These are phyloP conservation scores for Samia ricini DNA, from an alignment of 1,140 invertebrate species.

Conservation along the genomic window DNA sequence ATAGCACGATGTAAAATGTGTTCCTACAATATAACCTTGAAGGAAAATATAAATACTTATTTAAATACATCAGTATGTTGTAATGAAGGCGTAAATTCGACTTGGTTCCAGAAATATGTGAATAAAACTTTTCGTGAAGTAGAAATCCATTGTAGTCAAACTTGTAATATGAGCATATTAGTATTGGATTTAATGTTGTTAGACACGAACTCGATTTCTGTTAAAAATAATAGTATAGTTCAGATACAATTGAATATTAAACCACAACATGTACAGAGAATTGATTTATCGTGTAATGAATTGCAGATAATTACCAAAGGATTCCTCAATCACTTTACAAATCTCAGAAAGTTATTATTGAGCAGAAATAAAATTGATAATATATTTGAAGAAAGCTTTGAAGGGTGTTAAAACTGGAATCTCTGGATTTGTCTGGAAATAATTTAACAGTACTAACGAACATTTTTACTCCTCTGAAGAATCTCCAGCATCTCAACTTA, in stretches of 20 bases:
- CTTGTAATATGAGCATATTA: conserved; percentile 51
- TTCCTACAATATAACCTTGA: conserved; percentile 55
- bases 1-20: conserved; percentile 43
- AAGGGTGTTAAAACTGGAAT: conserved; percentile 73
- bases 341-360: conserved; percentile 65
- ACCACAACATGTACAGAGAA: conserved; percentile 49
- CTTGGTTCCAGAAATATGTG: conserved; percentile 31
- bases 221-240: conserved; percentile 63
- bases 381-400: conserved; percentile 69
- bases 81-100: conserved; percentile 32
- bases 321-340: conserved; percentile 57
- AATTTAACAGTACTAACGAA: conserved; percentile 79
- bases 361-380: conserved; percentile 60
- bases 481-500: conserved; percentile 84
- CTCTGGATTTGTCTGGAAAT: conserved; percentile 81
- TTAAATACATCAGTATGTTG: conserved; percentile 45
- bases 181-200: conserved; percentile 48
- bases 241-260: conserved; percentile 52
- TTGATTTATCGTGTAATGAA: conserved; percentile 71
- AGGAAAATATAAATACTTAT: conserved; percentile 40
- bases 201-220: conserved; percentile 51
- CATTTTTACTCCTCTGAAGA: conserved; percentile 78
- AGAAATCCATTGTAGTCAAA: conserved; percentile 33
- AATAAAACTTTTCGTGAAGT: conserved; percentile 58
- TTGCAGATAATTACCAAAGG: conserved; percentile 59